phyloP scores from a whole-genome alignment of 2,113 vertebrate genomes.

The Serinus canaria region DNA sequence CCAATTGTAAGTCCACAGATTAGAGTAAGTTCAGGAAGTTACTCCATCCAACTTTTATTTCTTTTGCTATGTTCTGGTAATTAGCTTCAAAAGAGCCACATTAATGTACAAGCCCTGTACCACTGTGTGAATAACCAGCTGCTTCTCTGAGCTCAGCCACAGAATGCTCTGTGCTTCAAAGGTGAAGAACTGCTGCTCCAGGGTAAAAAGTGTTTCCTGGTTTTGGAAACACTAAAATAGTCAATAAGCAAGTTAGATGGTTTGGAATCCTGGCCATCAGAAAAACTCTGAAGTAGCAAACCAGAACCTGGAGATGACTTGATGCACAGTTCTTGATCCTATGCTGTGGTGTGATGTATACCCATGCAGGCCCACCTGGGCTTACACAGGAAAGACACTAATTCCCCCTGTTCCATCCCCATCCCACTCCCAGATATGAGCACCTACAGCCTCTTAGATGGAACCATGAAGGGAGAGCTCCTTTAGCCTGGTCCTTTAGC shows the following conservation, averaged over 20 bases:
- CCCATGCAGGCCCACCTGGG: neutral
- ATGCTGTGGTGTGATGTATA: neutral
- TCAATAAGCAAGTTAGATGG: neutral
- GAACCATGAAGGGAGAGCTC: neutral
- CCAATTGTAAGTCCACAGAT: neutral
- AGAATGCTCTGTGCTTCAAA: neutral
- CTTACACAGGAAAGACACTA: neutral
- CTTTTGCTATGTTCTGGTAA: neutral
- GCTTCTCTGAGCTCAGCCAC: neutral
- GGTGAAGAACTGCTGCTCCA: neutral
- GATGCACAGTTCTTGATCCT: neutral
- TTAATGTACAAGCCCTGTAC: neutral
- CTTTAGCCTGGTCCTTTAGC: neutral
- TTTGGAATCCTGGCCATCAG: neutral
- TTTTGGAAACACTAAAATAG: neutral
- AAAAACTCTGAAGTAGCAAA: neutral
- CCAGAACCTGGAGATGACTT: neutral
- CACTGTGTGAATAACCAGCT: neutral
- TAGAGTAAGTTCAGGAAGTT: neutral
- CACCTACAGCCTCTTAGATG: neutral
- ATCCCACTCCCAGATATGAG: neutral
- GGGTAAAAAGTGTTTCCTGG: neutral
- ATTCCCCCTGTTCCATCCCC: neutral
- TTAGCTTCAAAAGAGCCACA: neutral
- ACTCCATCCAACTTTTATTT: neutral